Base-by-base conservation (phyloP, 1,140 invertebrate species). In the Pissodes strobi region DNA sequence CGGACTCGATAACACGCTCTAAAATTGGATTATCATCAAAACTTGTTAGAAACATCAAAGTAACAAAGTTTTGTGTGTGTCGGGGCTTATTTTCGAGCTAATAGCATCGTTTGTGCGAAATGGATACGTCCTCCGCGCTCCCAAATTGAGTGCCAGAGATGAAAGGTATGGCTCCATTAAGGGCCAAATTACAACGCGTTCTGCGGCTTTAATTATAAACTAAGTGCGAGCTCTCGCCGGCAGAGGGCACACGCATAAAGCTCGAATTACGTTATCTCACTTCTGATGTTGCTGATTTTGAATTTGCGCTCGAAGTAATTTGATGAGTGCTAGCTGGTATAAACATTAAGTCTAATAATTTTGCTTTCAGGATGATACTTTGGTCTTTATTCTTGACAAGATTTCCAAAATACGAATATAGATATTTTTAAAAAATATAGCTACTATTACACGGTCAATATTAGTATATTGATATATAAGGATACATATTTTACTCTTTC, bases 191-290 rank as follows among this genome's bases (percentile, higher is more conserved):
- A 69, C 58, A 62, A 65, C 64, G 64, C 43, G 60, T 64, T 64
- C 51, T 60, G 66, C 52, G 62, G 45, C 63, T 66, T 70, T 70
- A 70, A 70, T 70, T 70, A 70, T 68, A 68, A 68, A 70, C 65
- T 70, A 64, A 68, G 69, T 69, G 66, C 43, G 58, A 37, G 57
- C 23, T 61, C 43, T 51, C 27, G 13, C 22, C 27, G 58, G 45
- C 46, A 61, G 46, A 51, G 58, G 45, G 30, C 56, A 55, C 52
- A 19, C 46, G 18, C 18, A 15, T 15, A 43, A 5, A 19, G 39
- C 3, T 3, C 39, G 13, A 43, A n/a, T n/a, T n/a, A n/a, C n/a
- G n/a, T n/a, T n/a, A n/a, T n/a, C n/a, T n/a, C n/a, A n/a, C n/a
- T n/a, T n/a, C n/a, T n/a, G n/a, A n/a, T n/a, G n/a, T n/a, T n/a